Conservation (phyloP, 2,113 vertebrate species). For the Riparia riparia region DNA sequence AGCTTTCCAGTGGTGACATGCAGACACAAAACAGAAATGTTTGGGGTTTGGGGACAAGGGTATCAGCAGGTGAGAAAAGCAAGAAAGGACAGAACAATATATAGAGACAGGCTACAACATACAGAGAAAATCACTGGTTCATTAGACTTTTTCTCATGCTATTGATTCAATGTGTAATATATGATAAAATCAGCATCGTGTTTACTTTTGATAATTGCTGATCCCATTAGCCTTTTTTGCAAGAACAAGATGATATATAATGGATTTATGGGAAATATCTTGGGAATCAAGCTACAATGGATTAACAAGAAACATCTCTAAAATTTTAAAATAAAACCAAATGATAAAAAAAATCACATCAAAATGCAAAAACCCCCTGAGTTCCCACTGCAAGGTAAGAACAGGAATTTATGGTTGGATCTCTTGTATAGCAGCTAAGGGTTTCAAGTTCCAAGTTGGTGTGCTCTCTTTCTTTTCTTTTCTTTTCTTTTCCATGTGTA, state of each 20-base stretch:
- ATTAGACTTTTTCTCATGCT: not conserved
- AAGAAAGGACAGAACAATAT: not conserved
- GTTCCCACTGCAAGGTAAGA: not conserved
- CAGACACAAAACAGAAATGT: not conserved
- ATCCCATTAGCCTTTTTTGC: not conserved
- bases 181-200: not conserved
- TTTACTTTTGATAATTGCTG: constrained; percentile 7
- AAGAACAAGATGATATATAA: not conserved
- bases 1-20: not conserved
- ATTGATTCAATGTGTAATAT: not conserved
- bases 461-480: not conserved
- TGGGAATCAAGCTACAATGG: not conserved
- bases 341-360: not conserved
- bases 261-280: not conserved
- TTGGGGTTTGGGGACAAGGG: not conserved
- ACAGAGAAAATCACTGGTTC: not conserved
- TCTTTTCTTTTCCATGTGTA: not conserved
- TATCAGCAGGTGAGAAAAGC: not conserved
- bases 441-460: not conserved
- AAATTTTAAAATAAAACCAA: not conserved
- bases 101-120: not conserved
- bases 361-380: not conserved
- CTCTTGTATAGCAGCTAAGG: not conserved
- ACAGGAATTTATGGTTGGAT: not conserved
- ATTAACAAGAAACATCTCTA: not conserved